These are phyloP conservation scores for Oceanodroma leucorhoa DNA, from an alignment of 2,797 vertebrate species.

Conservation along the genomic window DNA sequence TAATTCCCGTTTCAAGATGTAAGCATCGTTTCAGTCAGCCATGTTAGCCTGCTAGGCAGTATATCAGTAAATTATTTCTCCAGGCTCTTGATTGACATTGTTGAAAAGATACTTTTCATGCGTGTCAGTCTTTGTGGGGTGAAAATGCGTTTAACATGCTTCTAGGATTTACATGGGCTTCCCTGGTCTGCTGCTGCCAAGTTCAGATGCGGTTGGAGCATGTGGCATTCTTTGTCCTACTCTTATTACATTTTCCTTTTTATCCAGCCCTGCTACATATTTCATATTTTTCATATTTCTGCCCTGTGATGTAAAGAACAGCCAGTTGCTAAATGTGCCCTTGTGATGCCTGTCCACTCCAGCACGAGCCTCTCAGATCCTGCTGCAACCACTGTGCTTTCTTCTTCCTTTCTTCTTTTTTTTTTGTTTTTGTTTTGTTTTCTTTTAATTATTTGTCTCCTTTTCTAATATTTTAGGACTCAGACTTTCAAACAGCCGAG, in stretches of 20 bases:
- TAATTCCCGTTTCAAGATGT: not conserved
- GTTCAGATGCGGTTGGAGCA: slow-evolving; percentile 38
- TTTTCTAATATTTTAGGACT: not conserved
- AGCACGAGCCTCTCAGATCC: not conserved
- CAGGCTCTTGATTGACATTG: slow-evolving; percentile 32
- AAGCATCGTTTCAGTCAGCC: not conserved
- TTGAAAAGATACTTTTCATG: slow-evolving; percentile 52
- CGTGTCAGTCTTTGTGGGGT: slow-evolving; percentile 22
- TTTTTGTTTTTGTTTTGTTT: not conserved
- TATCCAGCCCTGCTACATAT: not conserved
- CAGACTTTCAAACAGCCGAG: not conserved
- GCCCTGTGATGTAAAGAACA: slow-evolving; percentile 37
- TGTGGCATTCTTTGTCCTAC: slow-evolving; percentile 55
- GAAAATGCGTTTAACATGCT: slow-evolving; percentile 62
- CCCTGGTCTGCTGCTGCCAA: slow-evolving; percentile 59
- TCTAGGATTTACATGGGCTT: slow-evolving; percentile 62
- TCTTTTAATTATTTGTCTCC: not conserved
- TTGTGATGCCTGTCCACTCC: not conserved
- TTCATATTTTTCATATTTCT: slow-evolving; percentile 61
- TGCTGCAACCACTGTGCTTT: not conserved
- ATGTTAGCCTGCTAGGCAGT: not conserved
- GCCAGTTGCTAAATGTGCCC: not conserved
- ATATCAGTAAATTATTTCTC: slow-evolving; percentile 30
- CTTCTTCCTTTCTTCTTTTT: not conserved
- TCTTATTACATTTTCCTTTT: slow-evolving; percentile 45